These are phyloP conservation scores for Benitochromis conjunctus DNA, from an alignment of 2,113 vertebrate genomes.

Conservation along the genomic window DNA sequence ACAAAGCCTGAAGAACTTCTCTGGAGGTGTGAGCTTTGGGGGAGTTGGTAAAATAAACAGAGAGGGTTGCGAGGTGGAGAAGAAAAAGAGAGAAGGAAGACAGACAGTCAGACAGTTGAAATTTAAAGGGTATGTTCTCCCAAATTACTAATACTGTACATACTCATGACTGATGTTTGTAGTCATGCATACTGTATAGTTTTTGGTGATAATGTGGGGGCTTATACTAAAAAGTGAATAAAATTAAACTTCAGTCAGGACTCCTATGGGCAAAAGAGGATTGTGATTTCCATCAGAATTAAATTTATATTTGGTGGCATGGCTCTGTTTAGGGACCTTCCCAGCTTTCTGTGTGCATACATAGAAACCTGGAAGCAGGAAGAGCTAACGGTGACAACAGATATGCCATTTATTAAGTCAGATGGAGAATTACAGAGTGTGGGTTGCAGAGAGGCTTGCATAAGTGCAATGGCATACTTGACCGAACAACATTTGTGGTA, in stretches of 20 bases:
- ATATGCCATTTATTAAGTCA: background rate
- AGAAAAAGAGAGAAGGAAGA: background rate
- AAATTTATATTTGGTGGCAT: background rate
- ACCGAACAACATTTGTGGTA: background rate
- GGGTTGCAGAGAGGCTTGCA: background rate
- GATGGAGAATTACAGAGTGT: background rate
- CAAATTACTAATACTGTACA: background rate
- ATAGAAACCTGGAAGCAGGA: background rate
- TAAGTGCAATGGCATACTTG: background rate
- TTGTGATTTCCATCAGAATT: background rate
- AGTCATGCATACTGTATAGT: background rate
- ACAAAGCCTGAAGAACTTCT: slow-evolving; percentile 17
- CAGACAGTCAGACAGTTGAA: background rate
- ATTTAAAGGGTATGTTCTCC: background rate
- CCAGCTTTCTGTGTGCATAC: background rate
- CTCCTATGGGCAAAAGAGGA: background rate
- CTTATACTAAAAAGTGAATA: background rate
- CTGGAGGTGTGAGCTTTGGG: slow-evolving; percentile 44
- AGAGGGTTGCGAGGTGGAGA: slow-evolving; percentile 3
- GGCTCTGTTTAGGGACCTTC: background rate
- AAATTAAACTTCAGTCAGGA: background rate
- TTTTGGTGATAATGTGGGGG: background rate
- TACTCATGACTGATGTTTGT: background rate
- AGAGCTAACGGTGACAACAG: background rate
- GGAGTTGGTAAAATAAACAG: slow-evolving; percentile 58